Conservation (phyloP, 2,113 vertebrate genomes). For the Cercopithecus mona region DNA sequence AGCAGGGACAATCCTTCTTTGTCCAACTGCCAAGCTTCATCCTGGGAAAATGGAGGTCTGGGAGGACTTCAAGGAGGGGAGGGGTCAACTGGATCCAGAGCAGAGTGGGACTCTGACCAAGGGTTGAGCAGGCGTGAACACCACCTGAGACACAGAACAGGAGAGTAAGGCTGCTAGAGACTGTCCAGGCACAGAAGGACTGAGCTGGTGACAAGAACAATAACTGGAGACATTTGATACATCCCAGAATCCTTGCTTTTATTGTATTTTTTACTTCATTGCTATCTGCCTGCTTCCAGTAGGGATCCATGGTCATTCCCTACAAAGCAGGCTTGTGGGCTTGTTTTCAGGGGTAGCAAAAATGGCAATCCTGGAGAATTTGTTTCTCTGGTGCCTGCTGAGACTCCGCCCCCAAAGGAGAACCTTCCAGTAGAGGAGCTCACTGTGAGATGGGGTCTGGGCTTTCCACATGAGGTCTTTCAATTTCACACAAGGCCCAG, state of each 20-base stretch:
- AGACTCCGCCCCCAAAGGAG: neutral
- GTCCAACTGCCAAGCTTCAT: neutral
- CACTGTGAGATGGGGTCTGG: neutral
- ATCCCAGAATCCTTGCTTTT: neutral
- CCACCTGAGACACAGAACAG: neutral
- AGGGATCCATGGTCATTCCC: neutral
- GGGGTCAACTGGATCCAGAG: too few relatives aligned
- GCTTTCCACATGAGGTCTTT: neutral
- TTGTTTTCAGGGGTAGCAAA: neutral
- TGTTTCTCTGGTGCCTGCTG: neutral
- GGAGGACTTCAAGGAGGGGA: neutral
- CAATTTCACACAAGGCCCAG: neutral
- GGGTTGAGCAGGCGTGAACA: neutral
- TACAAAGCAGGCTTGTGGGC: neutral
- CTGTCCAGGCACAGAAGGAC: neutral
- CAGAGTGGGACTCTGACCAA: neutral
- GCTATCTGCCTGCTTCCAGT: neutral
- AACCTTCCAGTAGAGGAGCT: neutral
- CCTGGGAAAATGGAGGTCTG: neutral
- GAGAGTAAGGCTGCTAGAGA: neutral
- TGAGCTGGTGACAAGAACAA: fast-evolving
- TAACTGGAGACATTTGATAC: neutral
- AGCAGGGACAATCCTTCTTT: neutral
- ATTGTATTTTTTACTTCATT: neutral
- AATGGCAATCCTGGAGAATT: neutral